Evolutionary conservation across 2,113 vertebrate genomes (phyloP), one percentile per base, ranked within the genome.

Genomic region (Oreochromis tanganicae): DNA sequence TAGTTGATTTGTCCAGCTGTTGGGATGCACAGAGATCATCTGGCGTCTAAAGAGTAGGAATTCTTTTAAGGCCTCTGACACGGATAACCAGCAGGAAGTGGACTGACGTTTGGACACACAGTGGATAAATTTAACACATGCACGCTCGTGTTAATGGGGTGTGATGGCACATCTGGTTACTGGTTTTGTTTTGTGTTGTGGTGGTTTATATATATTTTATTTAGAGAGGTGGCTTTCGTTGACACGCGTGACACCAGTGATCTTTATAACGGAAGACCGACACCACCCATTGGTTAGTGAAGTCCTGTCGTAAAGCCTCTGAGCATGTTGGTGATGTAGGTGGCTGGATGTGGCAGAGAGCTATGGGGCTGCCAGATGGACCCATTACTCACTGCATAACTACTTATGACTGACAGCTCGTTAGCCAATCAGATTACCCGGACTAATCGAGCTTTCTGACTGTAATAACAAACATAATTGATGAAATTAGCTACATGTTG

Each of bases 311-410:
- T 41, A 41, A 68, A 68, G 63, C 29, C 57, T n/a, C 50, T 54
- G 48, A 59, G 13, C 56, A 3, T 61, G 57, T 68, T 41, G 34
- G 34, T 21, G 19, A 41, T 68, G 36, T 0, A 41, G 36, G 36
- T 14, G 34, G n/a, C 1, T 68, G 36, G 66, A 71, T 71, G 66
- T 24, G n/a, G 19, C 34, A 36, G 59, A 63, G 32, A n/a, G 32
- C 59, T 3, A 14, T 0, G n/a, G n/a, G 1, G 4, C 66, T 43
- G 12, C 4, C 36, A 24, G 11, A 43, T 0, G n/a, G 36, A 9
- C 19, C 19, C 6, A 13, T 38, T 38, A 38, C 21, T 71, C 13
- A 2, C n/a, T 46, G 13, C n/a, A 0, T 10, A 27, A 24, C 12
- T 43, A 24, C 12, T 43, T 27, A 27, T 17, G 66, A 73, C 38